Base-by-base conservation (phyloP, 1,140 invertebrate genomes). In the Mactra quadrangularis region DNA sequence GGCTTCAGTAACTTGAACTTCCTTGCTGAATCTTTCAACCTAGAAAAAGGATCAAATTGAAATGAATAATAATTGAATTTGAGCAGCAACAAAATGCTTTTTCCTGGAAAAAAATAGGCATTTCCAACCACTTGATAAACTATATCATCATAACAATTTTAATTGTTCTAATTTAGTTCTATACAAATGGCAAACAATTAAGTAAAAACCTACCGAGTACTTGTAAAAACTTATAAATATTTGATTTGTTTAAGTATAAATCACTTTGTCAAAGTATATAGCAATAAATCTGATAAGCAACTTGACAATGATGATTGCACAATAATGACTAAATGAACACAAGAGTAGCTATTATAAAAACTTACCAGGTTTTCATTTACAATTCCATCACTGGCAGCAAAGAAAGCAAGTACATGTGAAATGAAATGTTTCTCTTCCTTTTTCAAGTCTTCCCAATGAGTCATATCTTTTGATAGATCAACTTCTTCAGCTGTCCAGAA, bases 331-430 rank as follows among this genome's bases (percentile, higher is more conserved):
- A 15, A 9, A 35, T 29, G n/a, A n/a, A 50, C 19, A 50, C 47
- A 50, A 50, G 47, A 50, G 19, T 50, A 50, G 11, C 9, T n/a
- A n/a, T n/a, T n/a, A 41, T 41, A 66, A 38, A 64, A 53, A 47
- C 89, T 87, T 88, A 94, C 98, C 19, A 99, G 94, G 94, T 99
- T 99, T 93, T 99, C 99, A 94, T 99, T 99, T 0, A 99, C 99
- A 91, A 99, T 99, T 29, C 99, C 99, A 95, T 99, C 99, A 60
- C 98, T 99, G 17, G 99, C 99, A 87, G 99, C 99, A 93, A 99
- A 99, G 93, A 99, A 99, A 17, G 99, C 99, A 47, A 99, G 93
- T 0, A 99, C 97, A 93, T 99, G 98, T 1, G 97, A 98, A 86
- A 99, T 97, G 89, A 99, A 99, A 89, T 99, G 96, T 72, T 95